A percentile compares a stretch with the other conserved stretches of the same genome.
phyloP scores from a whole-genome alignment of 2,888 invertebrate species.

The Xestia rhomboidea region DNA sequence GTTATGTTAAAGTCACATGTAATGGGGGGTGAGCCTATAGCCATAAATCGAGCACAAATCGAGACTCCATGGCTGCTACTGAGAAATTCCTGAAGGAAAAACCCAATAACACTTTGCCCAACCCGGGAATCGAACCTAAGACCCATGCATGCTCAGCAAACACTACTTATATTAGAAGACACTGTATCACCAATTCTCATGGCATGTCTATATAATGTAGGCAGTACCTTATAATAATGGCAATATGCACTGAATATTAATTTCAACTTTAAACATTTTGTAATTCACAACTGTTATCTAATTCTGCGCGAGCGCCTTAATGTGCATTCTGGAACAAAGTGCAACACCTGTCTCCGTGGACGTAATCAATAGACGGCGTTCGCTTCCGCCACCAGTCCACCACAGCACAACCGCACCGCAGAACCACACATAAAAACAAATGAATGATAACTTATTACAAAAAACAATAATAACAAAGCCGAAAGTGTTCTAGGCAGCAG shows the following conservation, averaged over 20 bases:
- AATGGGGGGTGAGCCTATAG: too few relatives aligned
- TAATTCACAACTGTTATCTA: slow-evolving; percentile 34
- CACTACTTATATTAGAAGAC: not conserved
- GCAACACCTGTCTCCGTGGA: slow-evolving; percentile 85
- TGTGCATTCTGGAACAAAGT: slow-evolving; percentile 46
- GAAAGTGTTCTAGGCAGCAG: slow-evolving; percentile 89
- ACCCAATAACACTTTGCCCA: too few relatives aligned
- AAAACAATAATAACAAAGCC: slow-evolving; percentile 86
- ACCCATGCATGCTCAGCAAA: too few relatives aligned
- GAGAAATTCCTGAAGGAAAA: too few relatives aligned
- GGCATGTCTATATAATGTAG: not conserved
- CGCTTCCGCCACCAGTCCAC: slow-evolving; percentile 79
- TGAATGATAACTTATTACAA: slow-evolving; percentile 81
- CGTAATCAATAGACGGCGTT: slow-evolving; percentile 84
- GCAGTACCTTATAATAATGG: not conserved
- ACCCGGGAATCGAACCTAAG: too few relatives aligned
- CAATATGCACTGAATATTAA: not conserved
- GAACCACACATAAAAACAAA: slow-evolving; percentile 85
- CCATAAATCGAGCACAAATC: too few relatives aligned
- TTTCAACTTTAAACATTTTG: not conserved
- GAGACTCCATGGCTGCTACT: too few relatives aligned
- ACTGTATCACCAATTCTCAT: not conserved
- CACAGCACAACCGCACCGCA: slow-evolving; percentile 5
- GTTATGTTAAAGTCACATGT: too few relatives aligned
- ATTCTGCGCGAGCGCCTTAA: slow-evolving; percentile 55